phyloP scores from a whole-genome alignment of 2,797 vertebrate genomes.

The Acanthurus leucopareius region DNA sequence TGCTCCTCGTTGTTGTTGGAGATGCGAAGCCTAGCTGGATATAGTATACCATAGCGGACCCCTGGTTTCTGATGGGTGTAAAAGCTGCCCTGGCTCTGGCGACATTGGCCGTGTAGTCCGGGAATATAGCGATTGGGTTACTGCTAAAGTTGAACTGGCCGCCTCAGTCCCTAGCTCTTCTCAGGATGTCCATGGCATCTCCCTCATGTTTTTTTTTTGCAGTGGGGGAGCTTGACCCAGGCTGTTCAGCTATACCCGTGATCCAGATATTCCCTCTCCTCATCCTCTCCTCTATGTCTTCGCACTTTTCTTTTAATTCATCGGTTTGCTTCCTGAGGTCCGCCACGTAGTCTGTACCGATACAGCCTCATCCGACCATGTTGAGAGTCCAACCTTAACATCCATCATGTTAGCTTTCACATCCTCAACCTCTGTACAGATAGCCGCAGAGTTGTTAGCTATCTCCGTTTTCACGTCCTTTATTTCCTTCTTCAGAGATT shows the following conservation, averaged over 20 bases:
- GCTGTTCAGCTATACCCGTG: not conserved
- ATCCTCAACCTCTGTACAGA: not conserved
- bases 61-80: not conserved
- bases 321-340: not conserved
- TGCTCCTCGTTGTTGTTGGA: not conserved
- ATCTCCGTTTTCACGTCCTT: not conserved
- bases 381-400: not conserved
- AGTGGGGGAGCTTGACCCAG: not conserved
- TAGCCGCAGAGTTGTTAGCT: not conserved
- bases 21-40: not conserved
- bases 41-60: not conserved
- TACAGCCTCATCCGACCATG: not conserved
- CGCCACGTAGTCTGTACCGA: not conserved
- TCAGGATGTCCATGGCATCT: not conserved
- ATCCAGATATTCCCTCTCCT: not conserved
- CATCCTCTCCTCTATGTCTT: slow-evolving; percentile 12
- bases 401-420: not conserved
- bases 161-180: not conserved
- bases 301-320: not conserved
- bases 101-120: not conserved
- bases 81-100: not conserved
- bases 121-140: not conserved
- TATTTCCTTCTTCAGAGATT: not conserved
- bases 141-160: not conserved
- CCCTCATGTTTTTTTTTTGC: not conserved